phyloP scores from a whole-genome alignment of 2,797 vertebrate species.

The Caiman crocodilus region DNA sequence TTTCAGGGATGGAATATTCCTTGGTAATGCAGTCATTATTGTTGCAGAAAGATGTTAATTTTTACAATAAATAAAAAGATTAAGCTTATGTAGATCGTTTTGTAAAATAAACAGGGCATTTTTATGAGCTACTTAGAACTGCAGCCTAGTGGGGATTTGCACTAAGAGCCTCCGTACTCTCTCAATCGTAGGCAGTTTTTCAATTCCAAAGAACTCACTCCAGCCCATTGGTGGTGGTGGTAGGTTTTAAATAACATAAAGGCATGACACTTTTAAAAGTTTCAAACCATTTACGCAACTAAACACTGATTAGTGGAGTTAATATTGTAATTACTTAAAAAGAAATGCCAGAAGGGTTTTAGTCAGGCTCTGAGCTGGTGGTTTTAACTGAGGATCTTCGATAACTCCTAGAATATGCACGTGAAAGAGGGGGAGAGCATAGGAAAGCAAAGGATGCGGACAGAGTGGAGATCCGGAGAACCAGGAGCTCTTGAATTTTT shows the following conservation, averaged over 20 bases:
- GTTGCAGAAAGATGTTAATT: constrained; percentile 75
- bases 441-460: background rate
- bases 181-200: constrained; percentile 55
- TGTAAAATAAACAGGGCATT: constrained; percentile 71
- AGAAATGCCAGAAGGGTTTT: background rate
- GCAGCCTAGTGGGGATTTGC: constrained; percentile 49
- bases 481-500: background rate
- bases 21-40: constrained; percentile 43
- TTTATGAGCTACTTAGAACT: constrained; percentile 71
- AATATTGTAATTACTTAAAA: background rate
- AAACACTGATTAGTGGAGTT: constrained; percentile 1
- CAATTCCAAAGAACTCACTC: constrained; percentile 49
- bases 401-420: background rate
- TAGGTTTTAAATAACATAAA: constrained; percentile 51
- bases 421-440: background rate
- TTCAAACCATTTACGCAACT: constrained; percentile 41
- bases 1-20: constrained; percentile 51
- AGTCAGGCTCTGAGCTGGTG: background rate
- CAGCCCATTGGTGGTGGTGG: constrained; percentile 29
- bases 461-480: background rate
- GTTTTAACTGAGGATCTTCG: background rate
- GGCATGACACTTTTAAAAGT: background rate
- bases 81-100: constrained; percentile 64
- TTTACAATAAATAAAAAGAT: constrained; percentile 77
- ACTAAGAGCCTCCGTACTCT: background rate